phyloP scores from a whole-genome alignment of 2,113 vertebrate genomes.

The Sigmodon hispidus region DNA sequence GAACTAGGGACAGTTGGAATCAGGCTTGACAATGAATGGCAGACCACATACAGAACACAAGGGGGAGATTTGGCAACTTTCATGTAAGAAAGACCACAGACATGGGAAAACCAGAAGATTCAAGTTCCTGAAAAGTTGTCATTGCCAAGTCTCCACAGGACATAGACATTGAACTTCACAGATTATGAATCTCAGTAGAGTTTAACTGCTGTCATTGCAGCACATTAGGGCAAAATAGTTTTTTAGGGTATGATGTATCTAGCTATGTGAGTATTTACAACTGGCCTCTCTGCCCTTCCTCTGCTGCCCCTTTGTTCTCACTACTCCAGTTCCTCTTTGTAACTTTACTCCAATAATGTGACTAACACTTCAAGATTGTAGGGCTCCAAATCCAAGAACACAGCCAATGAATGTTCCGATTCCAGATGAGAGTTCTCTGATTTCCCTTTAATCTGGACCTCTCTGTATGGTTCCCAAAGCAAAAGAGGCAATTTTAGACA shows the following conservation, averaged over 20 bases:
- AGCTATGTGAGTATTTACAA: slow-evolving; percentile 69
- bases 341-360: not conserved
- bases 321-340: not conserved
- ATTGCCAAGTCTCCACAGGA: slow-evolving; percentile 63
- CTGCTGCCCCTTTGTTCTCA: not conserved
- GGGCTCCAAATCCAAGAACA: not conserved
- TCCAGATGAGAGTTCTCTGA: not conserved
- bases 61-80: slow-evolving; percentile 61
- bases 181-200: slow-evolving; percentile 8
- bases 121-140: not conserved
- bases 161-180: slow-evolving; percentile 35
- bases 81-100: not conserved
- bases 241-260: slow-evolving; percentile 43
- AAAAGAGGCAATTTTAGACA: slow-evolving; percentile 4
- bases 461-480: slow-evolving; percentile 15
- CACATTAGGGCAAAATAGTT: slow-evolving; percentile 71
- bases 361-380: not conserved
- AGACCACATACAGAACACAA: slow-evolving; percentile 50
- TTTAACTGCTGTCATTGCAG: slow-evolving; percentile 64
- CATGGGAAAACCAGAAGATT: slow-evolving; percentile 14
- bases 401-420: not conserved
- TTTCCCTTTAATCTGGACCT: not conserved
- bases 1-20: not conserved
- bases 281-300: slow-evolving; percentile 39
- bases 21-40: not conserved